phyloP scores from a whole-genome alignment of 2,797 vertebrate species.

The Thaleichthys pacificus region DNA sequence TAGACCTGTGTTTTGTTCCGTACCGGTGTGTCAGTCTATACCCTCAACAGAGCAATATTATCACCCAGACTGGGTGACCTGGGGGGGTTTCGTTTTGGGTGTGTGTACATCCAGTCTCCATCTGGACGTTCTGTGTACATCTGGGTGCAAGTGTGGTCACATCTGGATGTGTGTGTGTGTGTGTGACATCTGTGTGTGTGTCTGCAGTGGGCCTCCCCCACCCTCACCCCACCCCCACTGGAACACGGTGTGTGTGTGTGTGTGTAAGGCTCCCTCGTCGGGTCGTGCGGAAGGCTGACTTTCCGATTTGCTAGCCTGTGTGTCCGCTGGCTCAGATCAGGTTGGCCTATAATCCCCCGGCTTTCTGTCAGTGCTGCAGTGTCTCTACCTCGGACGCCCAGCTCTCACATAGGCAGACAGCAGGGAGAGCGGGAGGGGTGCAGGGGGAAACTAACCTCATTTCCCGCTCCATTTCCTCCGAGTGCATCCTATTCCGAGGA shows the following conservation, averaged over 20 bases:
- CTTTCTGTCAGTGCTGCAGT: constrained; percentile 39
- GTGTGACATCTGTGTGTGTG: not conserved
- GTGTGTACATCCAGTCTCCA: constrained; percentile 38
- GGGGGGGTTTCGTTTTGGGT: constrained; percentile 36
- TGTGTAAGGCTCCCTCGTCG: not conserved
- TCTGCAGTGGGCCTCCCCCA: not conserved
- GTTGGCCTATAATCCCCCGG: constrained; percentile 47
- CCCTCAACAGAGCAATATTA: constrained; percentile 82
- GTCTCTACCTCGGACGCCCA: constrained; percentile 48
- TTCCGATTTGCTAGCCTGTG: constrained; percentile 63
- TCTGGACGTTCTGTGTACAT: constrained; percentile 63
- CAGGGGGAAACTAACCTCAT: constrained; percentile 75
- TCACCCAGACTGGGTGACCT: constrained; percentile 68
- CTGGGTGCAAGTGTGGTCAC: not conserved
- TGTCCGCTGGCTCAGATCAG: constrained; percentile 42
- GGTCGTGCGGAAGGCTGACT: constrained; percentile 56
- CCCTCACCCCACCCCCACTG: too few species aligned
- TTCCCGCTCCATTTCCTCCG: constrained; percentile 80
- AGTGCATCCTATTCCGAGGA: constrained; percentile 61
- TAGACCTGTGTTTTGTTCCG: constrained; percentile 63
- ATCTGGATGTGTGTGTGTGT: too few species aligned
- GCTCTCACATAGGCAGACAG: constrained; percentile 54
- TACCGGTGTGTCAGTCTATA: constrained; percentile 70
- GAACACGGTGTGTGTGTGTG: not conserved
- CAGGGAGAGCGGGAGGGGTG: constrained; percentile 59